Percentiles rank a stretch among this genome's conserved stretches.
phyloP scores from a whole-genome alignment of 2,113 vertebrate species.

The Larimichthys polyactis region DNA sequence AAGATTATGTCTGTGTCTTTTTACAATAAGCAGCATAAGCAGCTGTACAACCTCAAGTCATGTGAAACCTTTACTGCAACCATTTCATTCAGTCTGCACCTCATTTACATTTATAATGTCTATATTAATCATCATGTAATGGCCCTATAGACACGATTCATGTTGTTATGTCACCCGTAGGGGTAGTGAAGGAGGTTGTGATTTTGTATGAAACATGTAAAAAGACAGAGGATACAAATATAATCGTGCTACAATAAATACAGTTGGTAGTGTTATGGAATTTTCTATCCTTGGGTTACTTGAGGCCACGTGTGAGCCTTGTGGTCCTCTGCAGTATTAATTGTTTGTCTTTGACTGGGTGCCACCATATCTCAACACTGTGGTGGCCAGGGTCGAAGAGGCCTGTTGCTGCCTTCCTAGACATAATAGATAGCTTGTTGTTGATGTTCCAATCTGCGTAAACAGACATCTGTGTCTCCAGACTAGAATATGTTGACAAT shows the following conservation, averaged over 20 bases:
- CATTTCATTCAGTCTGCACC: not conserved
- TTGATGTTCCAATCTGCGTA: no score
- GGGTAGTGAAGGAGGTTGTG: not conserved
- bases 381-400: no score
- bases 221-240: not conserved
- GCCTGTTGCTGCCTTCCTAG: no score
- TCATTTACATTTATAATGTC: not conserved
- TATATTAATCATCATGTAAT: not conserved
- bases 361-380: no score
- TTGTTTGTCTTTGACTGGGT: no score
- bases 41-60: conserved; percentile 27
- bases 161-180: not conserved
- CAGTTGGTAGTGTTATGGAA: not conserved
- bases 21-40: conserved; percentile 21
- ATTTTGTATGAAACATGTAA: not conserved
- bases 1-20: conserved; percentile 11
- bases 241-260: not conserved
- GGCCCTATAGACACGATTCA: not conserved
- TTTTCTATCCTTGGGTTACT: no score
- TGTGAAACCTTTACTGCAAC: not conserved
- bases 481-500: no score
- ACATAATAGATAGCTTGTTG: no score
- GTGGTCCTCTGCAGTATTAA: no score
- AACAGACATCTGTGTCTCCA: no score
- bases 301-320: no score